Percentiles rank a stretch among this genome's conserved stretches.
These are phyloP conservation scores for Heliconius sara DNA, from an alignment of 2,888 invertebrate species.

Conservation along the genomic window DNA sequence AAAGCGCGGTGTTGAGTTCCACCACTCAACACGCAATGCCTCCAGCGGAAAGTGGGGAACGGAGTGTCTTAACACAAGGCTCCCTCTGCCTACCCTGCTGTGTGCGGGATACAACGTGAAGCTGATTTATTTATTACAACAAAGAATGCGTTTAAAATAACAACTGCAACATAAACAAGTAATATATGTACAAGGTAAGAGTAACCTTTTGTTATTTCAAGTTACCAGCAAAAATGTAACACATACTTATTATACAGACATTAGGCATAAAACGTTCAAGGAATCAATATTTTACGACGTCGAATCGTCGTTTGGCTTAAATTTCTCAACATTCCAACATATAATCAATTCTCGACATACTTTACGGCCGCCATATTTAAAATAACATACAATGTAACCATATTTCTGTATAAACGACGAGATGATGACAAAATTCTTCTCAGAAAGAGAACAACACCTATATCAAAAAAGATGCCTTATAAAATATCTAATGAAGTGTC, in stretches of 20 bases:
- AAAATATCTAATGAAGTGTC: constrained; percentile 76
- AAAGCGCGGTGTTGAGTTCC: too few species aligned
- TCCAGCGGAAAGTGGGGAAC: too few species aligned
- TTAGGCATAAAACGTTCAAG: constrained; percentile 23
- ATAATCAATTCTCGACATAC: constrained; percentile 44
- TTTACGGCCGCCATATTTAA: constrained; percentile 46
- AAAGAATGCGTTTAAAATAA: background rate
- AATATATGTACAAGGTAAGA: background rate
- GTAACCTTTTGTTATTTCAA: background rate
- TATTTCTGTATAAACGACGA: constrained; percentile 61
- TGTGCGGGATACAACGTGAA: too few species aligned
- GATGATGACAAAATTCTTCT: constrained; percentile 72
- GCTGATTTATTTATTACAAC: too few species aligned
- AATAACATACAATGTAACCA: constrained; percentile 58
- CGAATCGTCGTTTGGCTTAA: constrained; percentile 41
- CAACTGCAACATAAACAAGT: background rate
- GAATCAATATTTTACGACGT: constrained; percentile 34
- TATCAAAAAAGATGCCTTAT: constrained; percentile 57
- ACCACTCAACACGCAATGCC: too few species aligned
- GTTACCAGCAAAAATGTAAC: constrained; percentile 9
- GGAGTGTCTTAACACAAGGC: too few species aligned
- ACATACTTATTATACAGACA: constrained; percentile 7
- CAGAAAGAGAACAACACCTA: constrained; percentile 70
- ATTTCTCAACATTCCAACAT: constrained; percentile 36
- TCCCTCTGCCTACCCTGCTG: too few species aligned